A percentile compares a stretch with the other conserved stretches of the same genome.
phyloP scores from a whole-genome alignment of 1,140 invertebrate species.

The Atopsyche davidsoni region DNA sequence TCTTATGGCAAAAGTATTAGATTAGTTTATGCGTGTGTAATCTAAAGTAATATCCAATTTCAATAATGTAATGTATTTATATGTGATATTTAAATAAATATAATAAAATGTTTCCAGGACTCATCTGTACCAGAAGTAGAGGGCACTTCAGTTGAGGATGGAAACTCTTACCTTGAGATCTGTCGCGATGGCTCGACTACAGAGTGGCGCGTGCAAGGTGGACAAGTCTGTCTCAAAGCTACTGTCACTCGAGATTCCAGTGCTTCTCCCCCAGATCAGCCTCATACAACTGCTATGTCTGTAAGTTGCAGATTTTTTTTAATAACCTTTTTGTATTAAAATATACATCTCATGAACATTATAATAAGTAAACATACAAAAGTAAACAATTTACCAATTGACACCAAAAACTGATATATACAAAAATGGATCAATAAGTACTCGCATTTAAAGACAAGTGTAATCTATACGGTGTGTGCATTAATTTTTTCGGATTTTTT shows the following conservation, averaged over 20 bases:
- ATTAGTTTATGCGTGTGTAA: too few relatives aligned
- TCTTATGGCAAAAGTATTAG: too few relatives aligned
- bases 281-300: slow-evolving; percentile 26
- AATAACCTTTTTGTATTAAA: neutral
- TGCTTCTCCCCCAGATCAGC: slow-evolving; percentile 34
- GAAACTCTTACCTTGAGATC: slow-evolving; percentile 46
- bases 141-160: slow-evolving; percentile 31
- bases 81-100: neutral
- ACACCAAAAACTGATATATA: too few relatives aligned
- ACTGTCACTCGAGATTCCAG: slow-evolving; percentile 31
- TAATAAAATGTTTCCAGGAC: slow-evolving; percentile 1
- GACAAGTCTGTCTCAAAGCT: slow-evolving; percentile 39
- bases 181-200: slow-evolving; percentile 49
- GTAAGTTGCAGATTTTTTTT: slow-evolving; percentile 18
- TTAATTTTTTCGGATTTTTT: too few relatives aligned
- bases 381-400: too few relatives aligned
- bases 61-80: neutral
- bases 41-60: too few relatives aligned
- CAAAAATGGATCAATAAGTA: too few relatives aligned
- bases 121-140: neutral
- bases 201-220: slow-evolving; percentile 50
- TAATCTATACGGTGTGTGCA: too few relatives aligned
- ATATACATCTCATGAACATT: too few relatives aligned
- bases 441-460: too few relatives aligned
- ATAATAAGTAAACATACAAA: too few relatives aligned